Percentiles rank a stretch among this genome's conserved stretches.
Conservation (phyloP, 1,140 invertebrate genomes). For the Drosophila albomicans region DNA sequence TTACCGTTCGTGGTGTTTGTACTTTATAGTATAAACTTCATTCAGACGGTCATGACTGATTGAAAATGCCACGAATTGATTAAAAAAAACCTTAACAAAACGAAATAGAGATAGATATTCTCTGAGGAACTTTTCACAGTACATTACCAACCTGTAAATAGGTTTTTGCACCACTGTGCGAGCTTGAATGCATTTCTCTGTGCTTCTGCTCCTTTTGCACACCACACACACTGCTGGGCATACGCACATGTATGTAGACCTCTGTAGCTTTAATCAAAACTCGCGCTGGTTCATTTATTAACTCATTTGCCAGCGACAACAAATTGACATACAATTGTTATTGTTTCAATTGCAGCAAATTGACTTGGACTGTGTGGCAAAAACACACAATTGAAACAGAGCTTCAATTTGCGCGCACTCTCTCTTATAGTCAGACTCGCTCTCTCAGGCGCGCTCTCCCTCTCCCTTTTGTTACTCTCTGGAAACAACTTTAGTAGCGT, state of each 20-base stretch:
- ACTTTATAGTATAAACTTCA: too few species aligned
- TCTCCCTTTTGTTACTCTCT: constrained; percentile 18
- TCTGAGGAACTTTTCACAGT: too few species aligned
- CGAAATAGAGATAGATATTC: too few species aligned
- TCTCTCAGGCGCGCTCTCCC: constrained; percentile 11
- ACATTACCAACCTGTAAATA: too few species aligned
- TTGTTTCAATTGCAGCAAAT: constrained; percentile 83
- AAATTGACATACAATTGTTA: constrained; percentile 77
- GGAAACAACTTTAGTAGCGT: constrained; percentile 29
- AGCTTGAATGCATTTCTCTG: constrained; percentile 36
- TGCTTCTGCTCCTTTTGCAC: constrained; percentile 10
- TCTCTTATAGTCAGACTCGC: constrained; percentile 15
- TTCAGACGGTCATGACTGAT: too few species aligned
- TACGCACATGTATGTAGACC: constrained; percentile 23
- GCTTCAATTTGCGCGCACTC: constrained; percentile 57
- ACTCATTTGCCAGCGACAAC: constrained; percentile 80
- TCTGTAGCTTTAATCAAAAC: constrained; percentile 22
- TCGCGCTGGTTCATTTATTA: constrained; percentile 65
- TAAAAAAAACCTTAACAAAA: too few species aligned
- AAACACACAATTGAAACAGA: constrained; percentile 24
- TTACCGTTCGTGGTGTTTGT: too few species aligned
- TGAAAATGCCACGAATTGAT: too few species aligned
- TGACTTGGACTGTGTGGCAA: constrained; percentile 48
- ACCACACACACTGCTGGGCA: constrained; percentile 10
- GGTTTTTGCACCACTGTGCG: constrained; percentile 22